phyloP scores from a whole-genome alignment of 2,888 invertebrate species.

The Tribolium freemani region DNA sequence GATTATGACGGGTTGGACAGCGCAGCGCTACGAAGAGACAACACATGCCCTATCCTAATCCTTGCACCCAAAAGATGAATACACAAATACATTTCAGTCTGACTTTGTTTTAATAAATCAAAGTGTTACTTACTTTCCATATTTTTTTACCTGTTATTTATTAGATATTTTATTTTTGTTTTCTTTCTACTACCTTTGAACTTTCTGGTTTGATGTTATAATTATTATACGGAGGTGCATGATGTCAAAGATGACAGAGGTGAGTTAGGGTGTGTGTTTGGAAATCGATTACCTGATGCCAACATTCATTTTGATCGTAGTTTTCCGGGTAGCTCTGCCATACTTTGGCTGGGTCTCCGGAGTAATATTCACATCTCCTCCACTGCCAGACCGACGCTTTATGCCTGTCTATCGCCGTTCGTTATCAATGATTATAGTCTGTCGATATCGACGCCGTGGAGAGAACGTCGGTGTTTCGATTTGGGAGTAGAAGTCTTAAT shows the following conservation, averaged over 20 bases:
- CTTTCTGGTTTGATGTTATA: no score
- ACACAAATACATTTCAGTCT: no score
- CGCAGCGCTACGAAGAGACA: conserved; percentile 4
- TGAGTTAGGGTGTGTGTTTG: conserved; percentile 11
- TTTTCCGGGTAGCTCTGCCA: conserved; percentile 53
- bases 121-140: no score
- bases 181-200: no score
- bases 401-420: conserved; percentile 60
- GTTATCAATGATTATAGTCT: conserved; percentile 66
- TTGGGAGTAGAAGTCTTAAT: conserved; percentile 40
- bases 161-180: no score
- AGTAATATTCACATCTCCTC: conserved; percentile 65
- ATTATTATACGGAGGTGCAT: background rate
- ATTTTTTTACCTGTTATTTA: no score
- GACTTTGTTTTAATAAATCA: no score
- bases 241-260: background rate
- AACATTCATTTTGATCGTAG: conserved; percentile 37
- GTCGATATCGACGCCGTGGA: conserved; percentile 55
- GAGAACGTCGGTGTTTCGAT: conserved; percentile 16
- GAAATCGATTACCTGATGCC: conserved; percentile 31
- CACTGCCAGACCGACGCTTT: conserved; percentile 60
- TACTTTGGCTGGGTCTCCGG: conserved; percentile 63
- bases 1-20: conserved; percentile 65
- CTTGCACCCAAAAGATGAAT: no score
- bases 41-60: background rate